Evolutionary conservation across 2,113 vertebrate species (phyloP).

Genomic region (Anarhynchus alexandrinus): DNA sequence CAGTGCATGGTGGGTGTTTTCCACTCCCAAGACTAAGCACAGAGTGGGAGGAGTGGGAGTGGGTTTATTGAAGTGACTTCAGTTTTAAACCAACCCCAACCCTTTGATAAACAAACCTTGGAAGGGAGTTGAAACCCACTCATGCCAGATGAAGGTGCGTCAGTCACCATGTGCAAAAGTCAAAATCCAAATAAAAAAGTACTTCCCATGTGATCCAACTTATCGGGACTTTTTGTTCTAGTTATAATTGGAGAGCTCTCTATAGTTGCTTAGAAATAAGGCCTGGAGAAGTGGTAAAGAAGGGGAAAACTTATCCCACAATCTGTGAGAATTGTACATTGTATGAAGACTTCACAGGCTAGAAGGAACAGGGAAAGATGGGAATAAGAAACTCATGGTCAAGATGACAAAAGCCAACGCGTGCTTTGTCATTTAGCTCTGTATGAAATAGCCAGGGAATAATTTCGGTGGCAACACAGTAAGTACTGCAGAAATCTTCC

Average conservation of each 20-base stretch:
- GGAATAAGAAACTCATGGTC: not conserved
- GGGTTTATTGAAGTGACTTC: not conserved
- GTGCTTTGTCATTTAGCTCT: not conserved
- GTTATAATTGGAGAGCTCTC: not conserved
- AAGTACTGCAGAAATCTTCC: not conserved
- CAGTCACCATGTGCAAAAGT: constrained; percentile 12
- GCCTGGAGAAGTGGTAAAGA: not conserved
- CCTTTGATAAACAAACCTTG: constrained; percentile 25
- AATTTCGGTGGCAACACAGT: not conserved
- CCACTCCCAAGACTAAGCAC: not conserved
- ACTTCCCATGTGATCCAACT: not conserved
- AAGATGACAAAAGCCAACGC: not conserved
- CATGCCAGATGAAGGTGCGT: not conserved
- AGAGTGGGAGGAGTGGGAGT: constrained; percentile 27
- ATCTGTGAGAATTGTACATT: not conserved
- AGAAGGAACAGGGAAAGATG: not conserved
- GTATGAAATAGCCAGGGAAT: not conserved
- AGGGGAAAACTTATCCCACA: not conserved
- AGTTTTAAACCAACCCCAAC: not conserved
- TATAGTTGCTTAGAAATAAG: not conserved
- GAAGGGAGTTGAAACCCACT: not conserved
- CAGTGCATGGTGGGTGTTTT: not conserved
- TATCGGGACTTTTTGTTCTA: not conserved
- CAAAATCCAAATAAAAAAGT: not conserved
- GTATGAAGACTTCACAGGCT: not conserved